Conservation (phyloP, 2,797 vertebrate genomes). For the Euphonia xanthogaster region DNA sequence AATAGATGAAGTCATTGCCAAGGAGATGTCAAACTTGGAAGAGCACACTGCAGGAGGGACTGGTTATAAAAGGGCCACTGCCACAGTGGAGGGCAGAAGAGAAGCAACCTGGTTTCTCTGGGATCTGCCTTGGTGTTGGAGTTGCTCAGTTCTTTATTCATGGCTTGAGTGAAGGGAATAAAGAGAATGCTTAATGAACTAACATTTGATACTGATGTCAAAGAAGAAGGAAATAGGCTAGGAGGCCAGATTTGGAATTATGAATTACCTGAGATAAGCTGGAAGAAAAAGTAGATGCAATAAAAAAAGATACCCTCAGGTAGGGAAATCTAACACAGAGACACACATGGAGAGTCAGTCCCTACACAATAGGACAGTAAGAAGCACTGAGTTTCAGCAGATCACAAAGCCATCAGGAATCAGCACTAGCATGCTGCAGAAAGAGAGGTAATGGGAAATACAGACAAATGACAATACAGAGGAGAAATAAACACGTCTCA, state of each 20-base stretch:
- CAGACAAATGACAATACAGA: not conserved
- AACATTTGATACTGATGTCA: not conserved
- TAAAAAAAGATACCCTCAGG: not conserved
- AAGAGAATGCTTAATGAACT: not conserved
- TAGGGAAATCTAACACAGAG: not conserved
- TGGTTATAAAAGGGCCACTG: not conserved
- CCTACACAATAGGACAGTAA: not conserved
- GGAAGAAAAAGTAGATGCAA: not conserved
- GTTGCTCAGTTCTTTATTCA: not conserved
- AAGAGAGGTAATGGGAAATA: not conserved
- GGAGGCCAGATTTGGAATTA: not conserved
- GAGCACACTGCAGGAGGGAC: not conserved
- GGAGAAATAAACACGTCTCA: not conserved
- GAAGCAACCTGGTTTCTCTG: not conserved
- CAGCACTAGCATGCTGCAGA: not conserved
- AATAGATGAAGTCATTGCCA: not conserved
- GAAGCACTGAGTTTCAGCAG: not conserved
- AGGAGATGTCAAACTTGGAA: not conserved
- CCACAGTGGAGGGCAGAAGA: not conserved
- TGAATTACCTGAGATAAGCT: not conserved
- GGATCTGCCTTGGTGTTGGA: not conserved
- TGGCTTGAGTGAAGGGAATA: not conserved
- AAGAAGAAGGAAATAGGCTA: not conserved
- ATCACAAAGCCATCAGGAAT: not conserved
- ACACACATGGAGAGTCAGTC: not conserved